Base-by-base conservation (phyloP, 2,888 invertebrate species). In the Lycaena phlaeas region DNA sequence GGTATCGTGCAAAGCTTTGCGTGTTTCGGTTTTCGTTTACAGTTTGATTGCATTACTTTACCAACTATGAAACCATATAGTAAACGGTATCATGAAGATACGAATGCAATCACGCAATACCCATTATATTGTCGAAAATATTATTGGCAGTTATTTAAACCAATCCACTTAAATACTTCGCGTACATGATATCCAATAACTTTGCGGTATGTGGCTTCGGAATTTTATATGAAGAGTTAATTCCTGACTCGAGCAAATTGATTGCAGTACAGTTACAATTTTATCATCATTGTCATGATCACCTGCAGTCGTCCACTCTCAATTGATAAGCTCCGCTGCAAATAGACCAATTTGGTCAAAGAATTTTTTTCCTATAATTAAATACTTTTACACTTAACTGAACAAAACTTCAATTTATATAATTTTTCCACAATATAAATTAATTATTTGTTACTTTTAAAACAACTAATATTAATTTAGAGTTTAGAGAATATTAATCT, bases 41-140 rank as follows among this genome's bases (percentile, higher is more conserved):
- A 38, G 38, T 38, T 29, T 29, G 29, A 22, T 29, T 15, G 38
- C 29, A 29, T 38, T 28, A 29, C 18, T 31, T 5, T 22, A 22
- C 30, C 14, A 14, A 17, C 29, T 22, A 29, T 28, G 28, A 38
- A 38, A 18, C 28, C 14, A 38, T 29, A 38, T 18, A 5, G 31
- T 22, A 40, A 42, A 47, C 41, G 27, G 44, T 45, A 43, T 29
- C 40, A 36, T 40, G 40, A 40, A 29, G 31, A 34, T 37, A 26
- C 28, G 26, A 41, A 46, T 31, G 27, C 27, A 11, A 44, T 38
- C 46, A 46, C 46, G 46, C 46, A 44, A 51, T 38, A 36, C 40
- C 34, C 27, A 46, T 46, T 47, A 44, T 27, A 41, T 36, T 22
- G 22, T 22, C 22, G 9, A 22, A 22, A 22, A 22, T 9, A 9